Evolutionary conservation across 1,140 invertebrate genomes (phyloP), one percentile per base, ranked within the genome.

Genomic region (Plectrocnemia conspersa): DNA sequence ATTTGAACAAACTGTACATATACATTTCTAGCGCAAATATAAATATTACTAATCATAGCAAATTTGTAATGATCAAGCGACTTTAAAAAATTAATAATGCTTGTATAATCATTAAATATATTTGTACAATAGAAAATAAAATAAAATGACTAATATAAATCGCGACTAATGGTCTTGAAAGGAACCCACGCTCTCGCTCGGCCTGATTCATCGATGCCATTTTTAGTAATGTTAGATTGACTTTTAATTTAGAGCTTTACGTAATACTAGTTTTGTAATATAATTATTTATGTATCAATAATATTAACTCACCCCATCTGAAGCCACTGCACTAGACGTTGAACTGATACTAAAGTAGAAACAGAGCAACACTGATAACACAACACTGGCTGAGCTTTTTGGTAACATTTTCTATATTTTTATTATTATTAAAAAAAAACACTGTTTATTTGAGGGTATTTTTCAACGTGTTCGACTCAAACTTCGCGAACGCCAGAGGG

Each of bases 301-400:
- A n/a, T n/a, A n/a, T n/a, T 41, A 47, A 29, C 48, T 38, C 27
- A 58, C 56, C 46, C 59, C 59, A 46, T 61, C 50, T 11, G 59
- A 61, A 44, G 56, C 38, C n/a, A 61, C 55, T 6, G 49, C 45
- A 35, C 50, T 53, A 24, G 25, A 53, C 1, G 54, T 52, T 3
- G 25, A 35, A 1, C 50, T 41, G 49, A 61, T 55, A 27, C 52
- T 47, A 40, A 54, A 53, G 29, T 33, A 46, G 32, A 52, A 41
- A 58, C 52, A 57, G n/a, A 60, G 36, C 18, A 58, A 4, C 59
- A 57, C 59, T 41, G 47, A 52, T 9, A 54, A 52, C 29, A 58
- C 40, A 13, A 42, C 54, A 52, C 47, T 42, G 11, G 16, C 5
- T 18, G 27, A 23, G 16, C 47, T 25, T 56, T 32, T 10, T 52